Evolutionary conservation across 2,888 invertebrate species (phyloP), one percentile per base, ranked within the genome.

Genomic region (Lymantria dispar): DNA sequence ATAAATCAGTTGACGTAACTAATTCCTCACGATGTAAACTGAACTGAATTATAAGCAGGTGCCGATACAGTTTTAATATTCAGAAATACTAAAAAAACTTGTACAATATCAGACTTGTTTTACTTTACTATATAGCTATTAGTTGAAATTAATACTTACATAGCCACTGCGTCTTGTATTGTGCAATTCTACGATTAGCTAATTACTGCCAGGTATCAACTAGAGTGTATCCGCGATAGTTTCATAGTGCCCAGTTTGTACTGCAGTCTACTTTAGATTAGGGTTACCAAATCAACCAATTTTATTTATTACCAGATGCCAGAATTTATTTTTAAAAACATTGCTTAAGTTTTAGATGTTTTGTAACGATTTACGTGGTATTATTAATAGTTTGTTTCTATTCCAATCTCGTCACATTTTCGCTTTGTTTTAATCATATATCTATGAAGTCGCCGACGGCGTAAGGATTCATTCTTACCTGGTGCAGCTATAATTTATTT

Each of bases 111-210:
- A 58, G 56, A 67, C 72, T 68, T 69, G 65, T 69, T 65, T 72
- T 46, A 61, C 50, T 64, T 65, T 38, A n/a, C n/a, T 38, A 38
- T 38, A 60, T 58, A 65, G 58, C 54, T 50, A 60, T 61, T 62
- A 56, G 57, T 62, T 54, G 45, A 52, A 54, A 68, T 68, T 64
- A 62, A 58, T 57, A 58, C 48, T 60, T 9, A 33, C 10, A 10
- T 33, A 33, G 57, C 58, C 50, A 52, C 49, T 46, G 49, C 42
- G 56, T 48, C 64, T 55, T 55, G 69, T 67, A 69, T 78, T 78
- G 74, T 67, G 80, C 69, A 78, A 78, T 65, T 50, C 43, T 50
- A 51, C 68, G 60, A 73, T 78, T 78, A 75, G 76, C 72, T 80
- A 73, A 75, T 75, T 78, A 72, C 61, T 58, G 67, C 58, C 65